phyloP scores from a whole-genome alignment of 2,888 invertebrate species.

The Sclerodermus sp. region DNA sequence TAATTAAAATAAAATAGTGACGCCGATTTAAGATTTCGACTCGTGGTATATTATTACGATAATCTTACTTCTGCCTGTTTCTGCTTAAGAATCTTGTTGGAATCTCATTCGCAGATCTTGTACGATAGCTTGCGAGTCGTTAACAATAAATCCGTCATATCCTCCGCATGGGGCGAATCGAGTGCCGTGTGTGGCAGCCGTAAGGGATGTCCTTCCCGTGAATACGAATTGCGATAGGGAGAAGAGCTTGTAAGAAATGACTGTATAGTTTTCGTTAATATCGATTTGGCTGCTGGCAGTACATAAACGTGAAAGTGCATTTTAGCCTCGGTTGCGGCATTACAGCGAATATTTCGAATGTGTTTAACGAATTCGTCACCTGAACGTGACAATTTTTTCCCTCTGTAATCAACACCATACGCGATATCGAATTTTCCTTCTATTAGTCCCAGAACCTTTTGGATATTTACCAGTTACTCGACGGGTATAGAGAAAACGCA shows the following conservation, averaged over 20 bases:
- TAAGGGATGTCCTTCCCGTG: constrained; percentile 7
- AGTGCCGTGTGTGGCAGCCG: neutral
- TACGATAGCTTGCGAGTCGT: constrained; percentile 25
- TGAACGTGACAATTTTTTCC: no score
- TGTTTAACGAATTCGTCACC: no score
- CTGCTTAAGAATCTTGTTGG: constrained; percentile 30
- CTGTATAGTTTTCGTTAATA: constrained; percentile 11
- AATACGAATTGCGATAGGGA: neutral
- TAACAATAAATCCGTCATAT: constrained; percentile 28
- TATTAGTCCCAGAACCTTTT: no score
- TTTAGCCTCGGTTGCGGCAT: no score
- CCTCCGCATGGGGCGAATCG: constrained; percentile 11
- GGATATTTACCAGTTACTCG: no score
- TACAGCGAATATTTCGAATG: no score
- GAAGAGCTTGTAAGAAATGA: neutral
- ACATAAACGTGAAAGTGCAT: neutral
- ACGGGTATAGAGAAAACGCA: no score
- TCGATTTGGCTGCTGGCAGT: constrained; percentile 5
- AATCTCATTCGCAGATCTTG: constrained; percentile 33
- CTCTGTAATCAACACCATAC: no score
- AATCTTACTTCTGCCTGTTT: constrained; percentile 40
- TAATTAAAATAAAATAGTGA: constrained; percentile 21
- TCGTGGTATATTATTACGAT: constrained; percentile 36
- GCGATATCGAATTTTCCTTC: no score
- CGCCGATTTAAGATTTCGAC: constrained; percentile 31